Conservation (phyloP, 2,113 vertebrate species). For the Stigmatopora argus region DNA sequence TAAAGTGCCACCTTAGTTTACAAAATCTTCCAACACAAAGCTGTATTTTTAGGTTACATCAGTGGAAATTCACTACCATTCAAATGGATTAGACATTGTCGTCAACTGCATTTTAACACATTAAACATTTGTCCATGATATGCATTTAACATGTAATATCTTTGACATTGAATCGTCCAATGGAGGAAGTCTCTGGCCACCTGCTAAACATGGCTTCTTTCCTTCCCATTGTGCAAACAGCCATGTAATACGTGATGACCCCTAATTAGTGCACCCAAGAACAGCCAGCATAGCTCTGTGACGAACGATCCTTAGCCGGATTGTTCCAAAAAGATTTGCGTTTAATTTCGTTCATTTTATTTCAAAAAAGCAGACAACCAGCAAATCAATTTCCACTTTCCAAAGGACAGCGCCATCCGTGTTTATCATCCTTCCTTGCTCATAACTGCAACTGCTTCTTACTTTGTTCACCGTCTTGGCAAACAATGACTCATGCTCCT, state of each 20-base stretch:
- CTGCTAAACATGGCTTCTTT: slow-evolving; percentile 68
- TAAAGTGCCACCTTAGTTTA: no score
- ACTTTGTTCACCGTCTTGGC: neutral
- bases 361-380: neutral
- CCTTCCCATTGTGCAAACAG: slow-evolving; percentile 63
- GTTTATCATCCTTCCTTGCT: neutral
- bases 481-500: neutral
- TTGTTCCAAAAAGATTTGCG: neutral
- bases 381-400: neutral
- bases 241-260: slow-evolving; percentile 47
- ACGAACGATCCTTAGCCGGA: neutral
- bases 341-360: neutral
- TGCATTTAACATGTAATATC: slow-evolving; percentile 20
- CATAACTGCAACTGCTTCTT: neutral
- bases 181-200: slow-evolving; percentile 54
- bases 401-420: neutral
- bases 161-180: slow-evolving; percentile 20
- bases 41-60: no score
- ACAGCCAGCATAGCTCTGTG: slow-evolving; percentile 6
- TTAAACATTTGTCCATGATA: neutral
- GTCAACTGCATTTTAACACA: no score
- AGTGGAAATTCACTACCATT: no score
- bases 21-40: no score
- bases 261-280: slow-evolving; percentile 62
- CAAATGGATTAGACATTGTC: no score